A percentile compares a stretch with the other conserved stretches of the same genome.
Conservation (phyloP, 53 echinoderm and acorn worm species). For the Patiria pectinifera region DNA sequence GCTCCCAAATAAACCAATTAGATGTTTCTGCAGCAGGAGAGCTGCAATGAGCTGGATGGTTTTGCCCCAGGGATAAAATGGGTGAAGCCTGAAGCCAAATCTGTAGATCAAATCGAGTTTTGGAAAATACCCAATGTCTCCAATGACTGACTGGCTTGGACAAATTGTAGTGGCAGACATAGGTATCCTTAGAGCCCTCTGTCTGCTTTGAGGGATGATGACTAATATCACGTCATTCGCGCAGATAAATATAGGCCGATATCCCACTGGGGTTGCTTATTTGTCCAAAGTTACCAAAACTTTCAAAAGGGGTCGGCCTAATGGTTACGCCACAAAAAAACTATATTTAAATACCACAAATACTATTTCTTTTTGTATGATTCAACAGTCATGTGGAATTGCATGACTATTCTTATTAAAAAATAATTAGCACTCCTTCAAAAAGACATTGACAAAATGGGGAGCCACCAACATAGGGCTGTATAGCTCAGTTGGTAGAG, state of each 20-base stretch:
- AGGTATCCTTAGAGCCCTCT: conserved; percentile 10
- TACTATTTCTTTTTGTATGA: neutral
- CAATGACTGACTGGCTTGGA: conserved; percentile 14
- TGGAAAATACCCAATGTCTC: neutral
- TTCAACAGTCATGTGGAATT: neutral
- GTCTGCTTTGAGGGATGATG: conserved; percentile 33
- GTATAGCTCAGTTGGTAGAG: too few species aligned
- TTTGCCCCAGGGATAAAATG: too few species aligned
- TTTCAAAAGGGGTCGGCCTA: neutral
- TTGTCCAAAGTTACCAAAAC: neutral
- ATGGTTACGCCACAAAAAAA: neutral
- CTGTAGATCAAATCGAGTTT: too few species aligned
- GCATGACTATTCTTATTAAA: too few species aligned
- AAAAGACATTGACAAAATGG: too few species aligned
- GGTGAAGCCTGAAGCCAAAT: too few species aligned
- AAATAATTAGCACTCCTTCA: too few species aligned
- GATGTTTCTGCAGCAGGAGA: too few species aligned
- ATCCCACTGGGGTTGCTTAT: neutral
- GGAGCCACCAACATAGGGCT: too few species aligned
- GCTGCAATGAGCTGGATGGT: too few species aligned
- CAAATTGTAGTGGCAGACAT: conserved; percentile 14
- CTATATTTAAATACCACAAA: too few species aligned
- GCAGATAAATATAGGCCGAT: neutral
- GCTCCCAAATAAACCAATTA: too few species aligned
- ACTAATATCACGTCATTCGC: conserved; percentile 25